Base-by-base conservation (phyloP, 1,140 invertebrate genomes). In the Pantala flavescens region DNA sequence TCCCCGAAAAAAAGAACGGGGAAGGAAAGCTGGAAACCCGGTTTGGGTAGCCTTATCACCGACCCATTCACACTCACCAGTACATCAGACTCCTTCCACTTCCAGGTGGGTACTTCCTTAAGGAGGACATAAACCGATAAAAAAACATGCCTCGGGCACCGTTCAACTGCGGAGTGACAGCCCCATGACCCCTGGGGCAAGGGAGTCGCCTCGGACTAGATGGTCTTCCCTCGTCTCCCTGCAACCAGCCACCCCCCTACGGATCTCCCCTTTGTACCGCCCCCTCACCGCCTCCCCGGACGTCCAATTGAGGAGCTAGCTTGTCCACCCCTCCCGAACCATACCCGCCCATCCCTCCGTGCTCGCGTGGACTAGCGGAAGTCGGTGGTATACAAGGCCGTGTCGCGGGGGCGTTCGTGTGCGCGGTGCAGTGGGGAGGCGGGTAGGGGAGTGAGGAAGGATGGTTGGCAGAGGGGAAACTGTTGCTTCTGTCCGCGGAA, bases 241-340 rank as follows among this genome's bases (percentile, higher is more conserved):
- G 16, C 49, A 3, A 63, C 49, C 49, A 16, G 9, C 49, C 5
- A 63, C 12, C 12, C 49, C 49, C 14, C 49, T 12, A 3, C 12
- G 3, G n/a, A 63, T 21, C 12, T 12, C 12, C n/a, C 49, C 49
- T 12, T 21, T 3, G 3, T 1, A 7, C 3, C 49, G 1, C 5
- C 49, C 49, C 49, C 49, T 14, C 12, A 19, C 49, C 16, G 14
- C 49, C 49, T 21, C 49, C 49, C 49, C 49, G 14, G n/a, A 63
- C 49, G 49, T 63, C 49, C 49, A 63, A 63, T 63, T 63, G 49
- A 63, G 49, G 49, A 63, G 49, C 49, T 63, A 63, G 49, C 49
- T 5, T 63, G n/a, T 63, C 49, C 49, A 16, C 49, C 49, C n/a
- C 49, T 63, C 49, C 49, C 49, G 12, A 63, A 16, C 49, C 14